Base-by-base conservation (phyloP, 2,888 invertebrate species). In the Pycnomerus fuliginosus region DNA sequence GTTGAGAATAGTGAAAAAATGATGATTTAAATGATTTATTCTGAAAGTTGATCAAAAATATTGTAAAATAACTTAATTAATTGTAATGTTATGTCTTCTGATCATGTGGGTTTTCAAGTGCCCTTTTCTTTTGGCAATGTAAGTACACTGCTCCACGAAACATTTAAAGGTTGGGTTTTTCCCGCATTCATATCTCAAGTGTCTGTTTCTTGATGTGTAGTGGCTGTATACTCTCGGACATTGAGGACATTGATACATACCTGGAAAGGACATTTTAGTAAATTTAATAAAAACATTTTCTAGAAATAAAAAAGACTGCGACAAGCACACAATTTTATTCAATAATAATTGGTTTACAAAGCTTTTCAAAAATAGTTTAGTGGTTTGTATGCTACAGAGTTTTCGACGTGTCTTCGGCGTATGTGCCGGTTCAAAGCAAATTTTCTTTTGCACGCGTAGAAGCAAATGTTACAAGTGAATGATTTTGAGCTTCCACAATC, bases 141-240 rank as follows among this genome's bases (percentile, higher is more conserved):
- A 52, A 17, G 24, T 31, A 47, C 70, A 71, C 15, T 57, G 50
- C 8, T 57, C 52, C 30, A 63, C 49, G 8, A 55, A 49, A 33
- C 72, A 72, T 4, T 52, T 50, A 47, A 69, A 72, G 37, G 63
- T 61, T 2, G 68, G 67, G 24, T 58, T 59, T 36, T 65, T 64
- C 10, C 67, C 66, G 56, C 75, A 76, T 48, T 75, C 74, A 47
- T 69, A 72, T 45, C 70, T 73, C 52, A 46, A 24, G 10, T 45
- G 39, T 1, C 30, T 34, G 2, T 35, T 49, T 17, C 59, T 42
- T 1, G 60, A 60, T 28, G 50, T 52, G 17, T 37, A 31, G 20
- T 48, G 39, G n/a, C 38, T 52, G 47, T 60, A 61, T 1, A 38
- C 17, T 33, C 47, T 54, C 2, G 50, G 50, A 37, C 61, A 61